These are phyloP conservation scores for Ceratosolen fusciceps DNA, from an alignment of 1,140 invertebrate species.

Conservation along the genomic window DNA sequence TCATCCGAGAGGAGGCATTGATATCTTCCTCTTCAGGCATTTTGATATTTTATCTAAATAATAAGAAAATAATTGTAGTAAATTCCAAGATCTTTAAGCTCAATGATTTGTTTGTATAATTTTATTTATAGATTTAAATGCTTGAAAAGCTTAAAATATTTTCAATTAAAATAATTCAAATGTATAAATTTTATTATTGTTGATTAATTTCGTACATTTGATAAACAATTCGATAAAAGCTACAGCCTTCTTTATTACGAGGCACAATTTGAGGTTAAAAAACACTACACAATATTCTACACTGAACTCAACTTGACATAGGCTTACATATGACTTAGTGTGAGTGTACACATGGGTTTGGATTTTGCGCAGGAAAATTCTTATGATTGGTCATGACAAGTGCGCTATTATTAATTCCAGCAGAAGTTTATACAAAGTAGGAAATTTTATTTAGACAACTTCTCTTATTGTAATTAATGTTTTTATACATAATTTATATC, in stretches of 20 bases:
- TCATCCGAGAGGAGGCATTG: constrained; percentile 81
- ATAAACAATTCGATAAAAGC: background rate
- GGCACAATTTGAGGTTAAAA: background rate
- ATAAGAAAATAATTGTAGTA: background rate
- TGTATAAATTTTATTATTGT: background rate
- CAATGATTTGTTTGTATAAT: background rate
- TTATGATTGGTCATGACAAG: too few species aligned
- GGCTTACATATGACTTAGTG: too few species aligned
- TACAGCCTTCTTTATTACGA: background rate
- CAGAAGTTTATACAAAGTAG: too few species aligned
- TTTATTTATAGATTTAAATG: background rate
- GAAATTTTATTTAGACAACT: too few species aligned
- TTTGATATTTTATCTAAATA: constrained; percentile 52
- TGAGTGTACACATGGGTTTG: too few species aligned
- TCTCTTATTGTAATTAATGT: too few species aligned
- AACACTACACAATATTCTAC: background rate
- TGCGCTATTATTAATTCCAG: too few species aligned
- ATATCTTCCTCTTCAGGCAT: constrained; percentile 73
- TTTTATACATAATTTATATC: too few species aligned
- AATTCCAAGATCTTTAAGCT: background rate
- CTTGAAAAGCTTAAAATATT: background rate
- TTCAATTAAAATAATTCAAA: background rate
- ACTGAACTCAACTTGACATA: too few species aligned
- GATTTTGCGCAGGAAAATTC: too few species aligned
- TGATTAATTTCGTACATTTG: background rate